Conservation (phyloP, 2,888 invertebrate genomes). For the Philonicus albiceps region DNA sequence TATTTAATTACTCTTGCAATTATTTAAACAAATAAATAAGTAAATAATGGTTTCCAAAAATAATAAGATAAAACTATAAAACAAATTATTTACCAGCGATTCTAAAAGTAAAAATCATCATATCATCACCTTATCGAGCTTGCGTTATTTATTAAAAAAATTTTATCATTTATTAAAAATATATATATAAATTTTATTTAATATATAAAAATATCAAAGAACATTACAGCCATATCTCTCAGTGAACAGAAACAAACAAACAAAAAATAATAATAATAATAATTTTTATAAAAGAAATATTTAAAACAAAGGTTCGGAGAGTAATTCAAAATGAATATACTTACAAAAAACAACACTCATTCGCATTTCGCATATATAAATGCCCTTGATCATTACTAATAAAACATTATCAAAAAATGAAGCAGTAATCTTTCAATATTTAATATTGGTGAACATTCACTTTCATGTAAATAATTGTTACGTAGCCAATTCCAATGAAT, state of each 20-base stretch:
- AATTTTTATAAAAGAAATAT: neutral
- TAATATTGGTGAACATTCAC: slow-evolving; percentile 39
- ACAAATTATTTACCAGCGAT: slow-evolving; percentile 27
- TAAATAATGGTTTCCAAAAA: neutral
- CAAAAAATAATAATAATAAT: too few species aligned
- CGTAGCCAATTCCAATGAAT: slow-evolving; percentile 10
- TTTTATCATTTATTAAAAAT: slow-evolving; percentile 25
- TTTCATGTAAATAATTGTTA: slow-evolving; percentile 40
- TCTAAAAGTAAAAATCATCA: slow-evolving; percentile 33
- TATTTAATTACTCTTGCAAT: slow-evolving; percentile 34
- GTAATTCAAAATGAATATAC: slow-evolving; percentile 8
- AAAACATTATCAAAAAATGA: slow-evolving; percentile 39
- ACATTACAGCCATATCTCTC: slow-evolving; percentile 41
- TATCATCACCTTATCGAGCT: slow-evolving; percentile 32
- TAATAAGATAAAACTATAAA: neutral
- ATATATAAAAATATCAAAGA: slow-evolving; percentile 26
- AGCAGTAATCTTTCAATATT: slow-evolving; percentile 27
- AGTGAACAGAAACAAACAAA: slow-evolving; percentile 24
- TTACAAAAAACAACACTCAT: slow-evolving; percentile 37
- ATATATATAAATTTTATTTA: slow-evolving; percentile 25
- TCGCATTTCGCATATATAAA: slow-evolving; percentile 24
- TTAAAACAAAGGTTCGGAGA: neutral
- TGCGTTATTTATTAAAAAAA: slow-evolving; percentile 27
- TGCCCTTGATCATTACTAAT: slow-evolving; percentile 22
- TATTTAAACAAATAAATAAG: neutral